phyloP scores from a whole-genome alignment of 2,888 invertebrate genomes.

The Schizotus pectinicornis region DNA sequence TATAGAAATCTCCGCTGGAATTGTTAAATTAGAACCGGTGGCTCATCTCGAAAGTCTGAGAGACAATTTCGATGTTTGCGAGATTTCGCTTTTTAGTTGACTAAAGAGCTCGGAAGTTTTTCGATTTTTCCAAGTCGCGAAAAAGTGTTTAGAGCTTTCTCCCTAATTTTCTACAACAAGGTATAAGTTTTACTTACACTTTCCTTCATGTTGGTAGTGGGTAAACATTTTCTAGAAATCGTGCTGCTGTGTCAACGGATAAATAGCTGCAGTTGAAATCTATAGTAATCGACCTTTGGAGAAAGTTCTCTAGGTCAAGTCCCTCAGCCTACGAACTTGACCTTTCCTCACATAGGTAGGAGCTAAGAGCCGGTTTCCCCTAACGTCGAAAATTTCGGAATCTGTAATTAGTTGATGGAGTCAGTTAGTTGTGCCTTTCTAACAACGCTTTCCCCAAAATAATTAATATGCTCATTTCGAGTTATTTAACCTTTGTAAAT shows the following conservation, averaged over 20 bases:
- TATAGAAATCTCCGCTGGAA: too few species aligned
- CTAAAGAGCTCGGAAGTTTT: neutral
- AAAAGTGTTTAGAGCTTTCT: constrained; percentile 2
- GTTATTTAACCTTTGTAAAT: too few species aligned
- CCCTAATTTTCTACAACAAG: constrained; percentile 11
- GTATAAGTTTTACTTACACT: constrained; percentile 17
- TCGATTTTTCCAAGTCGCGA: neutral
- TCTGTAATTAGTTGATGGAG: constrained; percentile 18
- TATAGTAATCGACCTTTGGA: constrained; percentile 18
- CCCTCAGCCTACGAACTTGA: constrained; percentile 18
- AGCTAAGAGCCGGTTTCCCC: constrained; percentile 9
- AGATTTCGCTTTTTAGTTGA: neutral
- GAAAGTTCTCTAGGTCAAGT: constrained; percentile 36
- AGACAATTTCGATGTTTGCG: too few species aligned
- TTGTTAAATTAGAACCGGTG: too few species aligned
- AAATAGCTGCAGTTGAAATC: constrained; percentile 1
- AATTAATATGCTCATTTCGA: too few species aligned
- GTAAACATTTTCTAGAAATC: constrained; percentile 16
- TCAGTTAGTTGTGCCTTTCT: constrained; percentile 14
- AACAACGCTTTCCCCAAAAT: neutral
- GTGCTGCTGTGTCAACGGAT: constrained; percentile 3
- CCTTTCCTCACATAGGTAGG: constrained; percentile 11
- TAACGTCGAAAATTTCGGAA: constrained; percentile 15
- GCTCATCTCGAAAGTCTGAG: too few species aligned
- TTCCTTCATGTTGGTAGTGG: constrained; percentile 12